Conservation (phyloP, 2,797 vertebrate species). For the Antennarius maculatus region DNA sequence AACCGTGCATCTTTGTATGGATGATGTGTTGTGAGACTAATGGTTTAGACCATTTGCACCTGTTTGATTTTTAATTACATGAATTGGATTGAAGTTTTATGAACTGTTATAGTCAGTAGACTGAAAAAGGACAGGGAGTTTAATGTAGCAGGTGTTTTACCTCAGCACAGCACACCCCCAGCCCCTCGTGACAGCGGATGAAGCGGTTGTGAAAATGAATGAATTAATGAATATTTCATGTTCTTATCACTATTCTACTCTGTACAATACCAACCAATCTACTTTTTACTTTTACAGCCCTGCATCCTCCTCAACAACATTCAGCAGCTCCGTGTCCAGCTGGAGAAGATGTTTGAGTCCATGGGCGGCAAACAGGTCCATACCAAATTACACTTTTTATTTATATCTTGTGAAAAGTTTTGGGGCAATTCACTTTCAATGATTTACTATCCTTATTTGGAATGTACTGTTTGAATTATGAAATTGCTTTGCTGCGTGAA, state of each 20-base stretch:
- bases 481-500: neutral
- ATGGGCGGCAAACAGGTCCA: constrained; percentile 98
- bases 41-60: constrained; percentile 34
- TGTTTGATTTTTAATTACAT: constrained; percentile 30
- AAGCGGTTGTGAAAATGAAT: too few species aligned
- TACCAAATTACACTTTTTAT: constrained; percentile 6
- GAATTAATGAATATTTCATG: neutral
- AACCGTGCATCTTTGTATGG: constrained; percentile 32
- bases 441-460: neutral
- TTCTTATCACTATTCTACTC: constrained; percentile 4
- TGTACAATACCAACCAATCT: too few species aligned
- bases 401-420: constrained; percentile 1
- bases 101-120: neutral
- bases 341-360: constrained; percentile 99
- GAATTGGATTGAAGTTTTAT: neutral
- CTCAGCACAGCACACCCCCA: too few species aligned
- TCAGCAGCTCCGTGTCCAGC: constrained; percentile 94
- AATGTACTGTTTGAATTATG: neutral
- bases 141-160: neutral
- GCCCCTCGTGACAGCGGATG: too few species aligned
- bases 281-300: constrained; percentile 77
- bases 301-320: constrained; percentile 99
- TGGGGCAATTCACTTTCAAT: constrained; percentile 34
- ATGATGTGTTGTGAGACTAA: constrained; percentile 58
- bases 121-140: neutral